These are phyloP conservation scores for Cephus spinipes DNA, from an alignment of 2,888 invertebrate species.

Conservation along the genomic window DNA sequence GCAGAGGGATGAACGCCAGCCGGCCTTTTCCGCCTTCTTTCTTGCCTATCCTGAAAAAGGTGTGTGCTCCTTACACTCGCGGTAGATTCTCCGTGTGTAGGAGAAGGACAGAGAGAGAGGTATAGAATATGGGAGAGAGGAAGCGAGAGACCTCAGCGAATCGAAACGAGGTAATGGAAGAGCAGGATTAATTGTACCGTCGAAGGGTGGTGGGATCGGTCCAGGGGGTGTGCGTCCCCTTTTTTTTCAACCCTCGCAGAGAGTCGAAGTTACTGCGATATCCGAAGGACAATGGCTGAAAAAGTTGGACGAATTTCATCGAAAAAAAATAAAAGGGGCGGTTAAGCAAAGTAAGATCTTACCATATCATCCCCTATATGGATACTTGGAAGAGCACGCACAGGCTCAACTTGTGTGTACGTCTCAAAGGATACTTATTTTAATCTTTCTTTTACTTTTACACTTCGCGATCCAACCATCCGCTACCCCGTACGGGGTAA, in stretches of 20 bases:
- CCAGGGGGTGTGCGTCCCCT: neutral
- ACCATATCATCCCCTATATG: neutral
- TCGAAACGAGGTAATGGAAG: conserved; percentile 7
- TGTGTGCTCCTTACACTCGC: neutral
- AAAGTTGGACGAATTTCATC: neutral
- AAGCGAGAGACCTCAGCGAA: conserved; percentile 21
- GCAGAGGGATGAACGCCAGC: neutral
- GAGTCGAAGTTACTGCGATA: neutral
- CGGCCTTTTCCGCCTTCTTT: neutral
- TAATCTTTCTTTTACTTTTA: neutral
- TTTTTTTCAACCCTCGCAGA: neutral
- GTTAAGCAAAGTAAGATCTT: neutral
- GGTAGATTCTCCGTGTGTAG: conserved; percentile 27
- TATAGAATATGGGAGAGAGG: neutral
- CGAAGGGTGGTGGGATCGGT: neutral
- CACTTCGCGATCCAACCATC: neutral
- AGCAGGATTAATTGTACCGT: conserved; percentile 7
- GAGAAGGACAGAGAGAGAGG: conserved; percentile 32
- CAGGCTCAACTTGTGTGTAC: neutral
- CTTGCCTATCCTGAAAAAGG: neutral
- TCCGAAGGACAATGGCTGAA: neutral
- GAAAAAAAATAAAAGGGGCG: neutral
- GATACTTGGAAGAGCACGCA: neutral
- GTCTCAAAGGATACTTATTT: neutral
- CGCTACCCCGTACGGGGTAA: neutral